Base-by-base conservation (phyloP, 2,888 invertebrate genomes). In the Caenorhabditis sp. region DNA sequence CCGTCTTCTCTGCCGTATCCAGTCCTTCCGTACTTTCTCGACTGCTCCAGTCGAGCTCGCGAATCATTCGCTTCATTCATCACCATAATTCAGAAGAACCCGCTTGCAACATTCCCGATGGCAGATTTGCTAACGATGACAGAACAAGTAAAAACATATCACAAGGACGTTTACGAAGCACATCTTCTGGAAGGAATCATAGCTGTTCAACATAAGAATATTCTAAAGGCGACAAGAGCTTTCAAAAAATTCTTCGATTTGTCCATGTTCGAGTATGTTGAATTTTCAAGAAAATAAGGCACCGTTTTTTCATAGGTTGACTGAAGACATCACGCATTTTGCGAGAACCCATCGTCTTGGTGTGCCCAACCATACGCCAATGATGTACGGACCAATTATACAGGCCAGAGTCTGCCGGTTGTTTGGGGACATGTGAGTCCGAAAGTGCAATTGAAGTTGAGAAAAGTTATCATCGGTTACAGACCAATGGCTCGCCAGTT, bases 361-460 rank as follows among this genome's bases (percentile, higher is more conserved):
- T 12, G 41, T 51, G 0, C 54, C 79, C 7, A 68, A 66, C 35
- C 75, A 83, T 24, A 35, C 47, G 14, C 61, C 84, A 0, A 44
- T 87, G 26, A 64, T 81, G 63, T 86, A 79, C 38, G 87, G 83
- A 4, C 85, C 87, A 8, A 63, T 87, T 19, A 41, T 87, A 8
- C 70, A 73, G 8, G 87, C 80, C 14, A 58, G 85, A 54, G 44
- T 87, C 14, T 51, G 61, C 24, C 19, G 85, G 19, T 6, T 85
- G 0, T 85, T 86, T 31, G 87, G 87, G 28, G 80, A 87, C 44
- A 31, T 22, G 87, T 85, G 31, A 54, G 64, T 63, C 24, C 10
- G 16, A 44, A 28, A 7, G 1, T 10, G 2, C 38, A 38, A 38
- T 7, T 10, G 10, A 38, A 38, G 12, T 12, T 38, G 10, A 38